Conservation (phyloP, 2,888 invertebrate genomes). For the Chirona hameri region DNA sequence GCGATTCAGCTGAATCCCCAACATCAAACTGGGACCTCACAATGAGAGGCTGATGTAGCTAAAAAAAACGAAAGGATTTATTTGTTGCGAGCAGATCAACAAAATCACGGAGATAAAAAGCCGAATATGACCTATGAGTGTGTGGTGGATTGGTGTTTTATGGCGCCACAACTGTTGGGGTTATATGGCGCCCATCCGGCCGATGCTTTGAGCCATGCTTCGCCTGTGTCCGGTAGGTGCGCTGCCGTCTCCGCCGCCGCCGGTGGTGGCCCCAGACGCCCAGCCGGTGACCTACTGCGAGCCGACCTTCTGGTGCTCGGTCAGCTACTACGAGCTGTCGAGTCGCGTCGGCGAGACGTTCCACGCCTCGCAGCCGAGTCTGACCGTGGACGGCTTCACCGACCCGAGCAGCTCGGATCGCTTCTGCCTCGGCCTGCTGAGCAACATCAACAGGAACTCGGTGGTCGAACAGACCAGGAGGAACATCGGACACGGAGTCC, state of each 20-base stretch:
- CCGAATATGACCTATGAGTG: no score
- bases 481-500: slow-evolving; percentile 91
- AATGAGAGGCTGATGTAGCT: no score
- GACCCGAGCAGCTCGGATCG: slow-evolving; percentile 97
- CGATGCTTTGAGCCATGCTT: no score
- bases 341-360: slow-evolving; percentile 96
- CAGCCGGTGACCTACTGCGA: slow-evolving; percentile 95
- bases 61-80: no score
- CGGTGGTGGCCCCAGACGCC: background rate
- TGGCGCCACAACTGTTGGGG: no score
- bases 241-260: slow-evolving; percentile 22
- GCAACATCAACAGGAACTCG: slow-evolving; percentile 93
- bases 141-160: no score
- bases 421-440: slow-evolving; percentile 91
- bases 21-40: no score
- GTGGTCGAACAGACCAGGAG: slow-evolving; percentile 94
- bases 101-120: no score
- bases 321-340: slow-evolving; percentile 97
- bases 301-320: slow-evolving; percentile 97
- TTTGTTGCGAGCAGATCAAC: no score
- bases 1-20: no score
- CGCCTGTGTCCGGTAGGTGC: background rate
- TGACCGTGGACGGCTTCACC: slow-evolving; percentile 92
- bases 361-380: slow-evolving; percentile 92
- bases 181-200: no score